Base-by-base conservation (phyloP, 2,888 invertebrate species). In the Hirtodrosophila cameraria region DNA sequence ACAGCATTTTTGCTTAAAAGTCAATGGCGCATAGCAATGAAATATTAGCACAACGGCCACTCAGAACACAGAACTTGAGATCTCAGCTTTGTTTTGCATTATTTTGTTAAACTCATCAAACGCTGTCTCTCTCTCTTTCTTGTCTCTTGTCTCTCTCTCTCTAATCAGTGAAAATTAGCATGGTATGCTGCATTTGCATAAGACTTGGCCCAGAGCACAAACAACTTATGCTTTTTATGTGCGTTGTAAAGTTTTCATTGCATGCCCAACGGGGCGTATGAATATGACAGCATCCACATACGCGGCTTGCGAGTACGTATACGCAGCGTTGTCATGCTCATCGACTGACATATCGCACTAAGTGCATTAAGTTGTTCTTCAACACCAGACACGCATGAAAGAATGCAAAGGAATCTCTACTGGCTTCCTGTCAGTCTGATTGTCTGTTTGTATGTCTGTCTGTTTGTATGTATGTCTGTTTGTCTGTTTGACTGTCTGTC, bases 321-420 rank as follows among this genome's bases (percentile, higher is more conserved):
- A 60, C 66, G 72, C 74, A 50, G 46, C 52, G 50, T 50, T 62
- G 38, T 45, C 35, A 12, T n/a, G 38, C 23, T 23, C 55, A 61
- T 70, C 63, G 42, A 39, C 54, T 59, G 77, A 85, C 82, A 85
- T 41, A 48, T 59, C 52, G 58, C 81, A 66, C 87, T 89, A 89
- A 89, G 90, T 89, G 89, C 89, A 90, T 89, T 89, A 89, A 89
- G 88, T 88, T 89, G 90, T 89, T 89, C 75, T 75, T 69, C 83
- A n/a, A 59, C 73, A 74, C 75, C 53, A 67, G 53, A 70, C 61
- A 77, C 64, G 60, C 71, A 65, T 57, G 63, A 63, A 71, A 73
- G 53, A 72, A 70, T 70, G 30, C 49, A 33, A 72, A 46, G 53
- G 53, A 54, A 60, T 60, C 66, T 58, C 41, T 31, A n/a, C 43